phyloP scores from a whole-genome alignment of 2,113 vertebrate species.

The Ifrita kowaldi region DNA sequence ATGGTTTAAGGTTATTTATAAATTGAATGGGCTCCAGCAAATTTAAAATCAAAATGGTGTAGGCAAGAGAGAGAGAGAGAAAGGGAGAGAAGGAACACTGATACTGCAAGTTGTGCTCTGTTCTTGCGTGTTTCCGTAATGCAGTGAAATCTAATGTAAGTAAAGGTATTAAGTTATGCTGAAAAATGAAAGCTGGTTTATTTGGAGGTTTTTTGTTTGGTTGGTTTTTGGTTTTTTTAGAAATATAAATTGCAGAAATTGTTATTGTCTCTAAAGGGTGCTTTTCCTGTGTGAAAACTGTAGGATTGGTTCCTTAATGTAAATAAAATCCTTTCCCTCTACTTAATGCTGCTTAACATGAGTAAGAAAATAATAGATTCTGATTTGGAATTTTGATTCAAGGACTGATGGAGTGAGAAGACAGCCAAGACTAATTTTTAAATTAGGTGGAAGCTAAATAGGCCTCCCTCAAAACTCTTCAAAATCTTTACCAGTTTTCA shows the following conservation, averaged over 20 bases:
- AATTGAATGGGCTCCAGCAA: background rate
- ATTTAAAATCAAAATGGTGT: background rate
- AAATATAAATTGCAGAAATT: background rate
- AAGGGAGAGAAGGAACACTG: background rate
- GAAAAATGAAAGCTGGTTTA: background rate
- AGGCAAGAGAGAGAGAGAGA: background rate
- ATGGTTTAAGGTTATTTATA: background rate
- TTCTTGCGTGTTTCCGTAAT: background rate
- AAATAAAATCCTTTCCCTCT: slow-evolving; percentile 10
- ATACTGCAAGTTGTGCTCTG: background rate
- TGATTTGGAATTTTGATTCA: slow-evolving; percentile 40
- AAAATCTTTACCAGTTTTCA: background rate
- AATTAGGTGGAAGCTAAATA: background rate
- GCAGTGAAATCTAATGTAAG: background rate
- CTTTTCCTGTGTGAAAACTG: background rate
- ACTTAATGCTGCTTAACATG: background rate
- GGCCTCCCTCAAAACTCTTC: background rate
- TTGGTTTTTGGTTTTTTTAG: background rate
- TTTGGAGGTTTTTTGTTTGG: background rate
- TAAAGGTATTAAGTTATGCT: background rate
- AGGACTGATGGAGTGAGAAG: slow-evolving; percentile 1
- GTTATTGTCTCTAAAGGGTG: background rate
- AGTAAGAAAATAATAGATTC: slow-evolving; percentile 15
- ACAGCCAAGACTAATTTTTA: slow-evolving; percentile 21
- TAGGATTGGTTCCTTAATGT: background rate